These are phyloP conservation scores for Myotis lucifugus DNA, from an alignment of 2,113 vertebrate species.

Conservation along the genomic window DNA sequence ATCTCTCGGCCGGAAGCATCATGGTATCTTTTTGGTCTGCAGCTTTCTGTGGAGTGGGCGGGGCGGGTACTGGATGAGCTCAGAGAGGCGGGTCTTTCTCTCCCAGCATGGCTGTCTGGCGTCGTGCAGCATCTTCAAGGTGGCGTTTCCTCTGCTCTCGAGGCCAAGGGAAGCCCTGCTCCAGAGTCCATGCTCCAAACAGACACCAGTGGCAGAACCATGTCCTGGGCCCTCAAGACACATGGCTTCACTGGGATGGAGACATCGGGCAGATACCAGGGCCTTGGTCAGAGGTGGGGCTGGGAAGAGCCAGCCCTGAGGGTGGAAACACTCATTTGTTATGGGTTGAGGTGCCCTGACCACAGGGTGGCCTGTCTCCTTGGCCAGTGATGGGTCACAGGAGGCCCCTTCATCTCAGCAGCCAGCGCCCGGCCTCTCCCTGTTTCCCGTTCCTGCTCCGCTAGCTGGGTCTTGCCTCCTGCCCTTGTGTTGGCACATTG, in stretches of 20 bases:
- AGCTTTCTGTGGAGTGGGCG: neutral
- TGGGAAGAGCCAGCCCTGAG: neutral
- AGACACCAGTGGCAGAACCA: accelerated
- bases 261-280: neutral
- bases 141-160: accelerated
- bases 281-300: neutral
- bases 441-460: neutral
- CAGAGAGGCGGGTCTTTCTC: neutral
- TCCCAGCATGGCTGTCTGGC: neutral
- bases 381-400: neutral
- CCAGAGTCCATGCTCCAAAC: neutral
- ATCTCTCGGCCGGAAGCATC: neutral
- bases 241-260: neutral
- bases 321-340: neutral
- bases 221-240: neutral
- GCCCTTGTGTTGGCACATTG: neutral
- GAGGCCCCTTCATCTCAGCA: neutral
- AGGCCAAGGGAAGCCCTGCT: neutral
- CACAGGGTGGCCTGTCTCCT: neutral
- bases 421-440: neutral
- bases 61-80: neutral
- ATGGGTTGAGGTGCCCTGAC: neutral
- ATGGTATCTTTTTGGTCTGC: neutral
- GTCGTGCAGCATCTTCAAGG: neutral
- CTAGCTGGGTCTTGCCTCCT: neutral